A percentile compares a stretch with the other conserved stretches of the same genome.
phyloP scores from a whole-genome alignment of 2,113 vertebrate species.

The Rhineura floridana region DNA sequence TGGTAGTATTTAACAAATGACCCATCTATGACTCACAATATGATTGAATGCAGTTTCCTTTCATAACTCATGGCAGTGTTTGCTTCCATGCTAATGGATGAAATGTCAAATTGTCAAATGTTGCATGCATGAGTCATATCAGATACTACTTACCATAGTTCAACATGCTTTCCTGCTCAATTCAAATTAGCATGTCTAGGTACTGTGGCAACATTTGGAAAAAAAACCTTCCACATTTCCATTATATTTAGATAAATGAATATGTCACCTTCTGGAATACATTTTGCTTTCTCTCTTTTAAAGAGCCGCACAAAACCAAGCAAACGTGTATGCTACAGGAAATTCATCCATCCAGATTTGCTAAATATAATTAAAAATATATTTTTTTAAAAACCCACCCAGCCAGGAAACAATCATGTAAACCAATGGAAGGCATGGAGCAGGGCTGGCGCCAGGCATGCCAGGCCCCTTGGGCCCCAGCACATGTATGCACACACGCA shows the following conservation, averaged over 20 bases:
- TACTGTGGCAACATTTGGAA: background rate
- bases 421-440: too few relatives aligned
- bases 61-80: background rate
- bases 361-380: background rate
- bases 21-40: background rate
- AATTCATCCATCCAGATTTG: background rate
- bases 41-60: slow-evolving; percentile 3
- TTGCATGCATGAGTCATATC: background rate
- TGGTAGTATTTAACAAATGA: background rate
- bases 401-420: background rate
- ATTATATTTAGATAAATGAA: background rate
- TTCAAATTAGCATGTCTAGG: background rate
- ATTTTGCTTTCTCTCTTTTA: background rate
- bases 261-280: background rate
- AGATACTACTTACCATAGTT: background rate
- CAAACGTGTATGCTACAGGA: background rate
- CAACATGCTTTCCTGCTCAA: background rate
- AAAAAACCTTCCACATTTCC: background rate
- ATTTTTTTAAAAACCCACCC: background rate
- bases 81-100: background rate
- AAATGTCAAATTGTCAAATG: background rate
- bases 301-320: background rate
- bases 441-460: too few relatives aligned
- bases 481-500: too few relatives aligned
- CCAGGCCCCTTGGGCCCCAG: too few relatives aligned